These are phyloP conservation scores for Spinibarbus caldwelli DNA, from an alignment of 2,797 vertebrate species.

Conservation along the genomic window DNA sequence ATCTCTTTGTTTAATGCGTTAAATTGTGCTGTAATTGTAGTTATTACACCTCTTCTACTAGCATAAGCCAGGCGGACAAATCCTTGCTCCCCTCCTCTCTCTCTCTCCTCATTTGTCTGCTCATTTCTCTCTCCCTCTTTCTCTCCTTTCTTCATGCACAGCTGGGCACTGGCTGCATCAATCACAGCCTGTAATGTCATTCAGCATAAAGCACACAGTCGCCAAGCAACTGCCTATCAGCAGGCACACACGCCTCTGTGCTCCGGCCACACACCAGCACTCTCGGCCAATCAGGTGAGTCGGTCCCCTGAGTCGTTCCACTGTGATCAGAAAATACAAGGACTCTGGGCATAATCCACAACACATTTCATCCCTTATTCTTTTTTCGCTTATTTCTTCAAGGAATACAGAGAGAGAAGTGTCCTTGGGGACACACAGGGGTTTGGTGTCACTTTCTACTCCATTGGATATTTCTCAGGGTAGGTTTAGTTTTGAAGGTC, in stretches of 20 bases:
- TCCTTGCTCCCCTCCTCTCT: not conserved
- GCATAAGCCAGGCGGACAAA: conserved; percentile 51
- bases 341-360: conserved; percentile 48
- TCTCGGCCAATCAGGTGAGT: conserved; percentile 74
- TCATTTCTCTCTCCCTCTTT: conserved; percentile 24
- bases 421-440: not conserved
- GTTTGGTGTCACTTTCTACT: not conserved
- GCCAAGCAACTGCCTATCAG: conserved; percentile 76
- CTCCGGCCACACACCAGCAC: conserved; percentile 61
- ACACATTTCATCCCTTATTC: conserved; percentile 44
- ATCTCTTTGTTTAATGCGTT: conserved; percentile 65
- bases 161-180: conserved; percentile 59
- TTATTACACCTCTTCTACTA: conserved; percentile 68
- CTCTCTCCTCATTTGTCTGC: conserved; percentile 12
- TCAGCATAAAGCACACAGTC: conserved; percentile 66
- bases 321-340: conserved; percentile 62
- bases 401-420: not conserved
- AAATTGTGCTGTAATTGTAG: conserved; percentile 68
- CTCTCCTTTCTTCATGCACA: conserved; percentile 49
- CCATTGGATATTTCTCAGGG: not conserved
- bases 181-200: conserved; percentile 53
- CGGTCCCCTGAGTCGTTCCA: conserved; percentile 68
- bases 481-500: conserved; percentile 22
- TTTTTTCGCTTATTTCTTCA: conserved; percentile 23
- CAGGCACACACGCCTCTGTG: conserved; percentile 59